These are phyloP conservation scores for Ischnus inquisitorius DNA, from an alignment of 2,888 invertebrate species.

Conservation along the genomic window DNA sequence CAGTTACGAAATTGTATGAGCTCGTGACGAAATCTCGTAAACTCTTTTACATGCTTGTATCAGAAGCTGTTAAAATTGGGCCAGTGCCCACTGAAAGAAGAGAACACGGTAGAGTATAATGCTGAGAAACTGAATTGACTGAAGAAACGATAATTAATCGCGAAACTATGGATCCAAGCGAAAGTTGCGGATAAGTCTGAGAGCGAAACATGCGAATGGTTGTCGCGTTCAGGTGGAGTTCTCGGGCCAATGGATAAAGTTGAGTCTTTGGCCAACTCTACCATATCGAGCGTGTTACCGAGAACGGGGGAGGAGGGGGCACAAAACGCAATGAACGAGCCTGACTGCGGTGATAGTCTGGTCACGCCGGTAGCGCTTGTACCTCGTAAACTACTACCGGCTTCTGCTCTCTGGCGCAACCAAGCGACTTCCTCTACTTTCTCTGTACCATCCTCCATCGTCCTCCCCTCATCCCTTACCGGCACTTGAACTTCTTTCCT, in stretches of 20 bases:
- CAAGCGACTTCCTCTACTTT: constrained; percentile 19
- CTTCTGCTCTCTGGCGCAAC: constrained; percentile 2
- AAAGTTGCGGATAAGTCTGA: not conserved
- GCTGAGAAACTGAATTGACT: constrained; percentile 8
- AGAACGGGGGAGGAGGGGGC: not conserved
- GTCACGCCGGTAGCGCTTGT: constrained; percentile 56
- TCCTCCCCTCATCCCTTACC: not conserved
- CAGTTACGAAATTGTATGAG: no score
- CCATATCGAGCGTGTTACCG: constrained; percentile 29
- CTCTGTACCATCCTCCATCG: not conserved
- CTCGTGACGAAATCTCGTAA: no score
- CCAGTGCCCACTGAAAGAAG: not conserved
- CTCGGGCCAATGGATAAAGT: constrained; percentile 26
- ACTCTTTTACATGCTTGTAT: not conserved
- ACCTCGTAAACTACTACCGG: constrained; percentile 73
- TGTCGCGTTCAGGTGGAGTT: not conserved
- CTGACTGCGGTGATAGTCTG: not conserved
- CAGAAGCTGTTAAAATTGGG: not conserved
- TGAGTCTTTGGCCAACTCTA: constrained; percentile 20
- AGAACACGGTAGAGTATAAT: not conserved
- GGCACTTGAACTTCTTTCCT: constrained; percentile 69
- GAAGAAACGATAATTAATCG: constrained; percentile 39
- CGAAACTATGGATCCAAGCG: not conserved
- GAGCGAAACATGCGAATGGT: constrained; percentile 18
- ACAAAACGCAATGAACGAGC: no score